Evolutionary conservation across 2,888 invertebrate species (phyloP), one percentile per base, ranked within the genome.

Genomic region (Agrochola lota): DNA sequence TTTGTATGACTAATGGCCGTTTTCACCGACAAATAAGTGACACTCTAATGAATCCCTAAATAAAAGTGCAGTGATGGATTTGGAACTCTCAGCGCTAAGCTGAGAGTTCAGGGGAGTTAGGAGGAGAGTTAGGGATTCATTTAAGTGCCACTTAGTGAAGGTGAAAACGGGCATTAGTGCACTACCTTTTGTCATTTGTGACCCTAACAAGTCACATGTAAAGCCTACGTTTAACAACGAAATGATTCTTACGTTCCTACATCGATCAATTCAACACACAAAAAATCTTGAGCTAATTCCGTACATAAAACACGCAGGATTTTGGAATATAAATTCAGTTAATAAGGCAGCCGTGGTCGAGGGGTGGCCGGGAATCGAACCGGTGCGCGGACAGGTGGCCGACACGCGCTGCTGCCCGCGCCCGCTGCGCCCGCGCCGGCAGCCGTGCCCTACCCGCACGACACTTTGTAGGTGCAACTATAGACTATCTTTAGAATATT

Each of bases 331-430:
- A 88, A 89, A 88, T 93, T 92, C 87, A 89, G 94, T 92, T 95
- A 95, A 95, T 95, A 92, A 94, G 94, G 91, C 85, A 85, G 87
- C 86, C 86, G 75, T 74, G 79, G 77, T 85, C 88, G 91, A 91
- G 90, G 91, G 92, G 91, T 91, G 90, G 90, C 83, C 86, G 88
- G 90, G 91, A 90, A 89, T 89, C 91, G 93, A 90, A 92, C 94
- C 92, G 92, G 93, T 91, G 92, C 88, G 80, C 89, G 87, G 92
- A 94, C 96, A 96, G 96, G 96, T 96, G 96, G 95, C 89, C 94
- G 96, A 91, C 95, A 94, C 96, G 96, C 94, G 92, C 93, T 90
- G 90, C 84, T 92, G 94, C 86, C 77, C 88, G 80, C 88, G 88
- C 90, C 91, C 77, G 76, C 77, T 76, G 71, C 82, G 79, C 74